phyloP scores from a whole-genome alignment of 2,888 invertebrate genomes.

The Unio delphinus region DNA sequence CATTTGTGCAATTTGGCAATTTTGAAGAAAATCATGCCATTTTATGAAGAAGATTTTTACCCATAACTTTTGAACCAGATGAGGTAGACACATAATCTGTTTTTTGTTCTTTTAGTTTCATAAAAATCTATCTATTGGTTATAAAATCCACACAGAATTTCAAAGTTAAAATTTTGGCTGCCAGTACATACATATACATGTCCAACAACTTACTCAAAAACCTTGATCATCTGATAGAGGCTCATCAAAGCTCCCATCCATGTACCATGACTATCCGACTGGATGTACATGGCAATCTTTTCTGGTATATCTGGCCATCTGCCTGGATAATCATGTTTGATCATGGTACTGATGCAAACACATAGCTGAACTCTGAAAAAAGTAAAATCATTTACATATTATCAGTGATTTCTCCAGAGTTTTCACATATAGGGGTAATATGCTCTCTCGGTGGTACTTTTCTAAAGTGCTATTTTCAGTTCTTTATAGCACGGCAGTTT shows the following conservation, averaged over 20 bases:
- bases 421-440: no score
- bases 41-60: no score
- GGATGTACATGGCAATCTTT: constrained; percentile 92
- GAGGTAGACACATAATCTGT: no score
- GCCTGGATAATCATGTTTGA: constrained; percentile 95
- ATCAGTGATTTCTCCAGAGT: background rate
- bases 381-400: background rate
- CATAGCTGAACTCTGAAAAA: constrained; percentile 85
- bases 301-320: constrained; percentile 96
- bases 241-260: constrained; percentile 89
- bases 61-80: no score
- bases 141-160: no score
- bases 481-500: no score
- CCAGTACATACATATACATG: no score
- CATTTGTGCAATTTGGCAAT: no score
- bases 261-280: constrained; percentile 73
- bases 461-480: background rate
- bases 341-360: constrained; percentile 92
- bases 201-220: constrained; percentile 78
- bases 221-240: constrained; percentile 94
- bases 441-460: background rate
- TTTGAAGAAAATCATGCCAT: no score
- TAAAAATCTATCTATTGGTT: no score
- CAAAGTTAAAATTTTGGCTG: no score
- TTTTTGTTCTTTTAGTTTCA: no score